Percentiles rank a stretch among this genome's conserved stretches.
Evolutionary conservation across 2,113 vertebrate species (phyloP).

Genomic region (Perca fluviatilis): DNA sequence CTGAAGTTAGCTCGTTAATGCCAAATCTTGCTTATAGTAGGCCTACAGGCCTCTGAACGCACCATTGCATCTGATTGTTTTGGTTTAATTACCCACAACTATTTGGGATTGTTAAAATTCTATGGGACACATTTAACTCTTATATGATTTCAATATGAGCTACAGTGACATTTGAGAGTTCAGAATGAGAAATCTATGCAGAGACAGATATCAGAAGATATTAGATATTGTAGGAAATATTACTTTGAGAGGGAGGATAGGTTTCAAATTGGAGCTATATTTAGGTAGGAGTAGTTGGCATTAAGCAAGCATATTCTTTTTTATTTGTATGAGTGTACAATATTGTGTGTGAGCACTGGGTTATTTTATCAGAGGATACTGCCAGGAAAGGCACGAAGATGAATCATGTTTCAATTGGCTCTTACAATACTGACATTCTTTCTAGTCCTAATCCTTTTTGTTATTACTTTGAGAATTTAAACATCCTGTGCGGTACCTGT

Average conservation of each 20-base stretch:
- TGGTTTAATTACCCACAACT: too few species aligned
- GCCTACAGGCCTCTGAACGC: too few species aligned
- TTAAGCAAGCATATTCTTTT: slow-evolving; percentile 11
- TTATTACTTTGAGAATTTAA: slow-evolving; percentile 26
- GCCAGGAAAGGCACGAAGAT: slow-evolving; percentile 1
- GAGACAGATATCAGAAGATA: neutral
- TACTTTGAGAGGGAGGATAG: neutral
- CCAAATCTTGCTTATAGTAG: too few species aligned
- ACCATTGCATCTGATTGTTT: too few species aligned
- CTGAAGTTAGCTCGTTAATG: too few species aligned
- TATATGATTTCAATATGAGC: neutral
- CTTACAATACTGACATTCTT: neutral
- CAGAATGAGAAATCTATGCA: neutral
- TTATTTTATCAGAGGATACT: slow-evolving; percentile 27
- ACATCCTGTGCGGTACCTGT: neutral
- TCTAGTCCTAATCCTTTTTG: neutral
- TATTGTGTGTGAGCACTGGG: slow-evolving; percentile 8
- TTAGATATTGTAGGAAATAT: slow-evolving; percentile 18
- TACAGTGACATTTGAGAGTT: neutral
- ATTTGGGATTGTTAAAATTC: too few species aligned
- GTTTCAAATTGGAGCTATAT: slow-evolving; percentile 8
- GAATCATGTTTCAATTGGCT: slow-evolving; percentile 33
- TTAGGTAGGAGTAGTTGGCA: neutral
- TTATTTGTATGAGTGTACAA: neutral
- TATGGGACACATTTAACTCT: neutral